phyloP scores from a whole-genome alignment of 2,797 vertebrate genomes.

The Morelia viridis region DNA sequence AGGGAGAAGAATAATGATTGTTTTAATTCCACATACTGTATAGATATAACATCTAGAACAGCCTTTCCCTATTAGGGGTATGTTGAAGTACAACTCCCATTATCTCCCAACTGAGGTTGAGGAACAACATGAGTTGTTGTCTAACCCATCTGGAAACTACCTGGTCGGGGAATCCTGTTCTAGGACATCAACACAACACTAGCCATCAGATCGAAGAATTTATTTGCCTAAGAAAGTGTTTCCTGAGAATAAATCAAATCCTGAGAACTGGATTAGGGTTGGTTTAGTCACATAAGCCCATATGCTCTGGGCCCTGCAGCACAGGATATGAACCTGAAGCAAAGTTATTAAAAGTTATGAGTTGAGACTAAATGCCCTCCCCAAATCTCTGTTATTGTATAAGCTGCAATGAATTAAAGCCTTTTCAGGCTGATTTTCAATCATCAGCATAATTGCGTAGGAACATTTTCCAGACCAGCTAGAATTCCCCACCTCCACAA shows the following conservation, averaged over 20 bases:
- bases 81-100: not conserved
- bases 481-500: not conserved
- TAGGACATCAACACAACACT: constrained; percentile 43
- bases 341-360: constrained; percentile 59
- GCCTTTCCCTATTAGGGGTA: not conserved
- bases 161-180: not conserved
- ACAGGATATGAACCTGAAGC: constrained; percentile 67
- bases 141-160: not conserved
- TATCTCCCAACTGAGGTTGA: not conserved
- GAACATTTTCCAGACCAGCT: constrained; percentile 68
- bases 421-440: constrained; percentile 65
- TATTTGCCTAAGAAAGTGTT: constrained; percentile 55
- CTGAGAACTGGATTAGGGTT: constrained; percentile 50
- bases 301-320: constrained; percentile 54
- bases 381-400: constrained; percentile 64
- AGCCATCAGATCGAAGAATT: constrained; percentile 41
- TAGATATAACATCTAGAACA: constrained; percentile 50
- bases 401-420: constrained; percentile 67
- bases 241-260: constrained; percentile 51
- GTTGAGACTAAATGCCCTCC: constrained; percentile 58
- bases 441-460: constrained; percentile 66
- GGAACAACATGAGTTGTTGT: not conserved
- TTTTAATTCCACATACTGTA: constrained; percentile 33
- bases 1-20: not conserved
- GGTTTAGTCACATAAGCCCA: constrained; percentile 56